Evolutionary conservation across 2,888 invertebrate genomes (phyloP).

Genomic region (Aporophyla lueneburgensis): DNA sequence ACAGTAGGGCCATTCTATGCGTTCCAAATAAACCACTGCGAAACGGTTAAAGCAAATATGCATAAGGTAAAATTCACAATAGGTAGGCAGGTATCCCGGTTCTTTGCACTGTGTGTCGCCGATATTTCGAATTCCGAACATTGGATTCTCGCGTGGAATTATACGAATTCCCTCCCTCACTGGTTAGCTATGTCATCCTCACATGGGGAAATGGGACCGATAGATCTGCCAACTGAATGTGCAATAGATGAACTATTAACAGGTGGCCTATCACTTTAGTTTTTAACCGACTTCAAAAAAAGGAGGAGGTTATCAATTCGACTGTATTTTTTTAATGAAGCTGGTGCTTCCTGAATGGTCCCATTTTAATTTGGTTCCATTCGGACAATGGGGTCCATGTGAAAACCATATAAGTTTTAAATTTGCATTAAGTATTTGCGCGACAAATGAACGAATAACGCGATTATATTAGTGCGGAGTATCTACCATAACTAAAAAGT

Average conservation of each 20-base stretch:
- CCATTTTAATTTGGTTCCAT: too few species aligned
- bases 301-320: too few species aligned
- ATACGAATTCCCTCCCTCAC: constrained; percentile 65
- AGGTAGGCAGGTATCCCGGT: constrained; percentile 63
- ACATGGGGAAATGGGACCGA: constrained; percentile 26
- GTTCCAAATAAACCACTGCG: constrained; percentile 50
- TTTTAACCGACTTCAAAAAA: too few species aligned
- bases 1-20: constrained; percentile 35
- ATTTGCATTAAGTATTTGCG: too few species aligned
- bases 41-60: constrained; percentile 66
- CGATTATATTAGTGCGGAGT: too few species aligned
- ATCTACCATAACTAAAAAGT: too few species aligned
- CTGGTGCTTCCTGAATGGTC: too few species aligned
- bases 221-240: constrained; percentile 5
- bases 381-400: too few species aligned
- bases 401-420: too few species aligned
- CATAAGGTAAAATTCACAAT: constrained; percentile 61
- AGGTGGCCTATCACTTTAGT: constrained; percentile 46
- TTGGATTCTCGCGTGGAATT: constrained; percentile 68
- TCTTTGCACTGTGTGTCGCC: constrained; percentile 68
- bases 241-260: constrained; percentile 36
- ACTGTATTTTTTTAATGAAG: too few species aligned
- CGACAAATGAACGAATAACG: too few species aligned
- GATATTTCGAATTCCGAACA: constrained; percentile 75
- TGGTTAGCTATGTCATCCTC: constrained; percentile 33